A percentile compares a stretch with the other conserved stretches of the same genome.
phyloP scores from a whole-genome alignment of 1,140 invertebrate species.

The Zaprionus kolodkinae region DNA sequence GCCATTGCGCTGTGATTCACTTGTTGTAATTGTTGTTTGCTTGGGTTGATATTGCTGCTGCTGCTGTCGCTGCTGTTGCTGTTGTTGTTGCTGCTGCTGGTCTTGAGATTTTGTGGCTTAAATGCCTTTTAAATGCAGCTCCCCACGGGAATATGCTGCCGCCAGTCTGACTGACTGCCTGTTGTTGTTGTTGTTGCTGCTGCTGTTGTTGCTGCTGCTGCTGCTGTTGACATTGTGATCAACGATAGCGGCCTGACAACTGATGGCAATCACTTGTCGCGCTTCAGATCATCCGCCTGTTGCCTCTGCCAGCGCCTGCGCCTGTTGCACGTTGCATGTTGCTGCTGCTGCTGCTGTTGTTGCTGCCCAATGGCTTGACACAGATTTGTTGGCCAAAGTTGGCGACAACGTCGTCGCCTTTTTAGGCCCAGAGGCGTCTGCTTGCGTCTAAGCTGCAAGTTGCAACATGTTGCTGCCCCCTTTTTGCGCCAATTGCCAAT shows the following conservation, averaged over 20 bases:
- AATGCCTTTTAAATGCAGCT: slow-evolving; percentile 83
- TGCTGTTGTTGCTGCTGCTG: slow-evolving; percentile 43
- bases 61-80: slow-evolving; percentile 2
- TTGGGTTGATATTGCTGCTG: neutral
- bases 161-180: slow-evolving; percentile 69
- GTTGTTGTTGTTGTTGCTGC: slow-evolving; percentile 53
- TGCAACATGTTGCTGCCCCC: slow-evolving; percentile 43
- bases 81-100: slow-evolving; percentile 19
- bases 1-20: slow-evolving; percentile 13
- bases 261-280: slow-evolving; percentile 83
- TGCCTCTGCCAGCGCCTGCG: slow-evolving; percentile 37
- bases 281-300: slow-evolving; percentile 77
- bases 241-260: slow-evolving; percentile 81
- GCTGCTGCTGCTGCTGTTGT: slow-evolving; percentile 18
- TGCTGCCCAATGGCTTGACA: slow-evolving; percentile 71
- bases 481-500: slow-evolving; percentile 71
- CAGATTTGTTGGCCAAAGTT: slow-evolving; percentile 83
- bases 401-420: slow-evolving; percentile 78
- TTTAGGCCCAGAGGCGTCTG: slow-evolving; percentile 78
- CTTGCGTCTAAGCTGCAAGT: slow-evolving; percentile 58
- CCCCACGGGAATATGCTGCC: slow-evolving; percentile 82
- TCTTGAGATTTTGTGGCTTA: slow-evolving; percentile 81
- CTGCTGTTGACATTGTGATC: slow-evolving; percentile 82
- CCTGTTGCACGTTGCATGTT: slow-evolving; percentile 49
- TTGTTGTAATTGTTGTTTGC: slow-evolving; percentile 68